Evolutionary conservation across 2,797 vertebrate species (phyloP), one percentile per base, ranked within the genome.

Genomic region (Argentina silus): DNA sequence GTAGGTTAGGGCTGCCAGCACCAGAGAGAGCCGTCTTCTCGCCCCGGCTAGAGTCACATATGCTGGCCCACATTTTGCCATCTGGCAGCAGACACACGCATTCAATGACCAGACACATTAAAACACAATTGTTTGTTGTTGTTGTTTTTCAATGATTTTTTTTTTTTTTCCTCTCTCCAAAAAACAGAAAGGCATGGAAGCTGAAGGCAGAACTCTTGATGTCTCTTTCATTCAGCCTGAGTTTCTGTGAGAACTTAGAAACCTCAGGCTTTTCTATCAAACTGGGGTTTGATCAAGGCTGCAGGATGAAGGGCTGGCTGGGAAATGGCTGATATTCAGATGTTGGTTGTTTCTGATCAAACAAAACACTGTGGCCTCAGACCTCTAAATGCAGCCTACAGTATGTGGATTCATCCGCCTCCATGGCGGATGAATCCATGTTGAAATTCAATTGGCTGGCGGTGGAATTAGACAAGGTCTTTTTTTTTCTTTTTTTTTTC

Each of bases 1-100:
- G 27, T 82, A 81, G 85, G 82, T 81, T 59, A 66, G 76, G 68
- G 68, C n/a, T 85, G 88, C 87, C 88, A 90, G 74, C 80, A 76
- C 81, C 72, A 83, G 59, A 75, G 85, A 89, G 84, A 89, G 85
- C 86, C 84, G 62, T 68, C 80, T 84, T 56, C 81, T 75, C 87
- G 76, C 76, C 81, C 86, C 85, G 82, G 86, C 27, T 36, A 36
- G 87, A 87, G 83, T 90, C 86, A 67, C 91, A 92, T 91, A 91
- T 93, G 91, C 84, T 88, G 87, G 86, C 75, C 81, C 85, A 82
- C 81, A 83, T 88, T 89, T 64, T 78, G 80, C 91, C 91, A 93
- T 93, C 91, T 92, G 90, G 86, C 85, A 84, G 76, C 63, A 78
- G 89, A 90, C 67, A 78, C 78, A 36, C 62, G 70, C 83, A 79